Evolutionary conservation across 2,888 invertebrate species (phyloP).

Genomic region (Hypolimnas misippus): DNA sequence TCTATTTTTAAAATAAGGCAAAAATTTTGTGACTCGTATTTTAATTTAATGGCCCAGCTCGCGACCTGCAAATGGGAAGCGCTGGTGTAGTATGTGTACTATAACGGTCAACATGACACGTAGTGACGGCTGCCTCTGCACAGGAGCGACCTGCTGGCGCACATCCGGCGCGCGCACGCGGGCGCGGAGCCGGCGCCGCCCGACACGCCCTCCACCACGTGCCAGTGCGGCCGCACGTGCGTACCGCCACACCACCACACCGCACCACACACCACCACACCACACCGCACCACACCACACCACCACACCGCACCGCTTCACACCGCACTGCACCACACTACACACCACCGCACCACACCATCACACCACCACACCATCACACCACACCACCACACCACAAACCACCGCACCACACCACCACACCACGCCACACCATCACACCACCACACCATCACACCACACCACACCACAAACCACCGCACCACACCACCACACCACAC

Average conservation of each 20-base stretch:
- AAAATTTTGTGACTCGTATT: no score
- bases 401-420: not conserved
- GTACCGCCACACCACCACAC: conserved; percentile 17
- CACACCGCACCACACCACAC: not conserved
- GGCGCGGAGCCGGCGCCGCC: conserved; percentile 38
- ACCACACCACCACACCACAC: not conserved
- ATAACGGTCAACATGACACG: no score
- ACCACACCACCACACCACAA: not conserved
- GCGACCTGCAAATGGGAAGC: no score
- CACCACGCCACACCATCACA: not conserved
- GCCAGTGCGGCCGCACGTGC: conserved; percentile 62
- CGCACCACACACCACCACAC: not conserved
- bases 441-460: not conserved
- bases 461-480: not conserved
- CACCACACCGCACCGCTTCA: not conserved
- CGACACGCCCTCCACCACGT: conserved; percentile 33
- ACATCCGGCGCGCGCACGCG: conserved; percentile 74
- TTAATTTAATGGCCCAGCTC: no score
- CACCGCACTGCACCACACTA: not conserved
- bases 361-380: not conserved
- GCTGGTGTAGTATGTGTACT: no score
- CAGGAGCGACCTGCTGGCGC: conserved; percentile 62
- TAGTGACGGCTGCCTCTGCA: not conserved
- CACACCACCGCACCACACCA: not conserved
- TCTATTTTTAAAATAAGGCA: no score